These are phyloP conservation scores for Gandaritis pyraliata DNA, from an alignment of 2,888 invertebrate species.

Conservation along the genomic window DNA sequence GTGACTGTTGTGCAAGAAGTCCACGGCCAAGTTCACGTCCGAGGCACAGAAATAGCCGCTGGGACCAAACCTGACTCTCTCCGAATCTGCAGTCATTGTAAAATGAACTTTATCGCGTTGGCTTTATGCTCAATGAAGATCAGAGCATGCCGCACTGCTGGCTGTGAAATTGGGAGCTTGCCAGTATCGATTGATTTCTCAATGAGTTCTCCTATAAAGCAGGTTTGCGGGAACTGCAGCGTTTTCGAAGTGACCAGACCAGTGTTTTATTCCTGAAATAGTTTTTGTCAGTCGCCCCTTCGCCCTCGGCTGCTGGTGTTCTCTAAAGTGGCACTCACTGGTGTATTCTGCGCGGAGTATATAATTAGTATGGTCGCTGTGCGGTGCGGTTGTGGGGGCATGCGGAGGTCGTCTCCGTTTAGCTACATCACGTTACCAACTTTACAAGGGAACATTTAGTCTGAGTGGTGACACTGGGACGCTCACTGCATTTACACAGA, in stretches of 20 bases:
- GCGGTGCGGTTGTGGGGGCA: constrained; percentile 28
- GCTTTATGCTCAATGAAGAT: background rate
- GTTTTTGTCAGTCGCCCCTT: constrained; percentile 22
- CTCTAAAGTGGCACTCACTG: constrained; percentile 1
- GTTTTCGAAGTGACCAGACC: background rate
- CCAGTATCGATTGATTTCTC: constrained; percentile 8
- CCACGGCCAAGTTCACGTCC: constrained; percentile 62
- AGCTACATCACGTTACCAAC: constrained; percentile 11
- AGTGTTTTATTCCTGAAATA: constrained; percentile 5
- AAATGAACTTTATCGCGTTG: constrained; percentile 8
- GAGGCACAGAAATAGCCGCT: constrained; percentile 46
- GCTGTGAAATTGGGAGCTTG: constrained; percentile 9
- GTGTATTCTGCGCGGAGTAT: constrained; percentile 22
- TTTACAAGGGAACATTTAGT: constrained; percentile 16
- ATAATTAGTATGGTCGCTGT: constrained; percentile 36
- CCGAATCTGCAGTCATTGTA: background rate
- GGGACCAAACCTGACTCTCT: constrained; percentile 17
- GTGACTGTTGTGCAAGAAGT: constrained; percentile 18
- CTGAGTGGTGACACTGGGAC: background rate
- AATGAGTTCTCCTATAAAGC: constrained; percentile 6
- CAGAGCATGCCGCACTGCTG: background rate
- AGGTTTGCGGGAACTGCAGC: background rate
- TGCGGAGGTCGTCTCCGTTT: constrained; percentile 23
- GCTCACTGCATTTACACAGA: too few relatives aligned
- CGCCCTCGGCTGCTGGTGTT: constrained; percentile 12